Evolutionary conservation across 1,140 invertebrate species (phyloP).

Genomic region (Polyergus mexicanus): DNA sequence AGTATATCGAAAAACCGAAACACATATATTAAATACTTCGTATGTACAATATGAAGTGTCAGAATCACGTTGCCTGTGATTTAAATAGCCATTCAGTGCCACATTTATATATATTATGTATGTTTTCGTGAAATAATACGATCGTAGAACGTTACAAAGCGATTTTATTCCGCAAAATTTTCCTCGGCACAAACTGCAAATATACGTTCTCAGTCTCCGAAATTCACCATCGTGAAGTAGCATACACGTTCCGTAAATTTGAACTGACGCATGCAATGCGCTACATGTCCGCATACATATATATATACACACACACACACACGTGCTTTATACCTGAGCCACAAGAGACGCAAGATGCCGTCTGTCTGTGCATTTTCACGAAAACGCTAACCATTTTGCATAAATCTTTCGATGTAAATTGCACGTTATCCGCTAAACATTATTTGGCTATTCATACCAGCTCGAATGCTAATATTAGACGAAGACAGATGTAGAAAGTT

Average conservation of each 20-base stretch:
- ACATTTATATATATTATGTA: slow-evolving; percentile 37
- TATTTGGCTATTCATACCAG: not conserved
- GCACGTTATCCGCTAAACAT: slow-evolving; percentile 24
- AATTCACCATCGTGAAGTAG: slow-evolving; percentile 50
- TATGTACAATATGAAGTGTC: not conserved
- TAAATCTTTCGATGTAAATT: slow-evolving; percentile 44
- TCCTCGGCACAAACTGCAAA: slow-evolving; percentile 47
- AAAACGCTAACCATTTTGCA: slow-evolving; percentile 20
- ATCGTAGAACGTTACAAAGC: slow-evolving; percentile 38
- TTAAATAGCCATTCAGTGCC: slow-evolving; percentile 33
- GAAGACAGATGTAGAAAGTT: not conserved
- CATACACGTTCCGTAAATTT: slow-evolving; percentile 59
- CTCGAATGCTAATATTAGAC: not conserved
- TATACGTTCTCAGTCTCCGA: slow-evolving; percentile 46
- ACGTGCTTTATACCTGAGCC: slow-evolving; percentile 15
- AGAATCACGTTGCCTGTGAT: not conserved
- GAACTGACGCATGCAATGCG: slow-evolving; percentile 53
- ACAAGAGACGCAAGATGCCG: slow-evolving; percentile 6
- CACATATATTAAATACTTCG: not conserved
- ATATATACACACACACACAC: too few relatives aligned
- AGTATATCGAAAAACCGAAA: not conserved
- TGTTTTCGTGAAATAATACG: slow-evolving; percentile 11
- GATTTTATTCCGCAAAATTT: slow-evolving; percentile 60
- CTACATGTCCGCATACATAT: slow-evolving; percentile 45
- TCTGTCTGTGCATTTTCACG: slow-evolving; percentile 25